Evolutionary conservation across 2,113 vertebrate genomes (phyloP).

Genomic region (Morone saxatilis): DNA sequence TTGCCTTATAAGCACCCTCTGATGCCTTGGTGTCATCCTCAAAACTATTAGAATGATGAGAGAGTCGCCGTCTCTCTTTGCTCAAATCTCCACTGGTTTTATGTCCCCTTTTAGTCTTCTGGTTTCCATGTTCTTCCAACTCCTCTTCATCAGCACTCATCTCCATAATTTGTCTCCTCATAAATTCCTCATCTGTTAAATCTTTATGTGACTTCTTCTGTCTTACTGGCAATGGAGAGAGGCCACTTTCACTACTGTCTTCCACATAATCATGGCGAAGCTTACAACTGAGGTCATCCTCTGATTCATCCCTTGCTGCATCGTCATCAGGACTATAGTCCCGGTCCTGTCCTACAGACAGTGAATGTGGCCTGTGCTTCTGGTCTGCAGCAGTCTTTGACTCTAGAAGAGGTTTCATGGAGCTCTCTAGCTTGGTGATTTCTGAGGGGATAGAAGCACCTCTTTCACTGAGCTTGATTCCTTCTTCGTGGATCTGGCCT

Average conservation of each 20-base stretch:
- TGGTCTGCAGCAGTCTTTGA: constrained; percentile 81
- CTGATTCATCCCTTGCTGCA: constrained; percentile 89
- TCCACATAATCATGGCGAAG: constrained; percentile 96
- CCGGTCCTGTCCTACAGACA: constrained; percentile 91
- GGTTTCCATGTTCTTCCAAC: constrained; percentile 85
- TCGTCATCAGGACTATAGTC: constrained; percentile 94
- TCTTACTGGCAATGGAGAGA: constrained; percentile 90
- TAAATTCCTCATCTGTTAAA: constrained; percentile 94
- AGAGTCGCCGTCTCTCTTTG: constrained; percentile 90
- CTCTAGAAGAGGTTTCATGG: constrained; percentile 91
- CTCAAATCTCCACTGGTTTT: constrained; percentile 88
- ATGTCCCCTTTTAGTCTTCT: constrained; percentile 85
- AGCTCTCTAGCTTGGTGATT: constrained; percentile 93
- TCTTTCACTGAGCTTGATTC: constrained; percentile 90
- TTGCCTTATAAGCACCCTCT: constrained; percentile 77
- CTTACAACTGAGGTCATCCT: constrained; percentile 96
- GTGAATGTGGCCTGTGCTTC: constrained; percentile 89
- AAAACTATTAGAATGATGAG: constrained; percentile 89
- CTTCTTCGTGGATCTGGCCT: constrained; percentile 92
- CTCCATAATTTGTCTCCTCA: constrained; percentile 97
- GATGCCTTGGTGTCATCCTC: constrained; percentile 89
- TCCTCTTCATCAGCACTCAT: constrained; percentile 99
- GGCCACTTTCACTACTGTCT: constrained; percentile 95
- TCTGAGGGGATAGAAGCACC: constrained; percentile 92
- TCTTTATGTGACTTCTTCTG: constrained; percentile 87